Evolutionary conservation across 2,113 vertebrate genomes (phyloP), one percentile per base, ranked within the genome.

Genomic region (Origma solitaria): DNA sequence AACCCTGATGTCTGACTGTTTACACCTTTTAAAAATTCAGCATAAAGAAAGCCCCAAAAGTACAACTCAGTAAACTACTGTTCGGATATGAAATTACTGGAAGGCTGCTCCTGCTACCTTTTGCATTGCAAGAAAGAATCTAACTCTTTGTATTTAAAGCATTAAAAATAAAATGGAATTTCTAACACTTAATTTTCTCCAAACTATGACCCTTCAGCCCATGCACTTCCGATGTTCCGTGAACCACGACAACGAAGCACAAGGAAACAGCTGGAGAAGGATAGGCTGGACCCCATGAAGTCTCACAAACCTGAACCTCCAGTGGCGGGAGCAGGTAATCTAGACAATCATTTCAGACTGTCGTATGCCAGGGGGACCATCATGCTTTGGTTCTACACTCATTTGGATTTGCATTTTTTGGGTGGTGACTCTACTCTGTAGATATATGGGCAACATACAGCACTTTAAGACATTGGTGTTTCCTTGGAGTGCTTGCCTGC

Each of bases 221-320:
- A 99, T 57, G 99, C 99, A 0, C 97, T 99, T 95, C 99, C 99
- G 2, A 99, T 99, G 99, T 99, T 99, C 98, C 98, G 99, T n/a
- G 99, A 99, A 91, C 99, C 99, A 89, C 98, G 99, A 71, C 99
- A 99, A 44, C 97, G 98, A 91, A 99, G 99, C 94, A 99, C 99
- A 5, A 98, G 99, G 73, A 99, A 99, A 71, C 99, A 99, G 96
- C 98, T 99, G 98, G 99, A 99, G 96, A 99, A 99, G 96, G 99
- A 99, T 95, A 96, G 99, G 27, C 97, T 99, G 53, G 99, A 99
- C 90, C 99, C 99, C 9, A 91, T 98, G 95, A 99, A 99, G 95
- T 99, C 99, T 73, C 99, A 99, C 98, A 99, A 99, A 94, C 99
- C 99, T 0, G 99, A 99, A 88, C 99, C 99, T 65, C 99, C 99